Conservation (phyloP, 1,140 invertebrate genomes). For the Musca vetustissima region DNA sequence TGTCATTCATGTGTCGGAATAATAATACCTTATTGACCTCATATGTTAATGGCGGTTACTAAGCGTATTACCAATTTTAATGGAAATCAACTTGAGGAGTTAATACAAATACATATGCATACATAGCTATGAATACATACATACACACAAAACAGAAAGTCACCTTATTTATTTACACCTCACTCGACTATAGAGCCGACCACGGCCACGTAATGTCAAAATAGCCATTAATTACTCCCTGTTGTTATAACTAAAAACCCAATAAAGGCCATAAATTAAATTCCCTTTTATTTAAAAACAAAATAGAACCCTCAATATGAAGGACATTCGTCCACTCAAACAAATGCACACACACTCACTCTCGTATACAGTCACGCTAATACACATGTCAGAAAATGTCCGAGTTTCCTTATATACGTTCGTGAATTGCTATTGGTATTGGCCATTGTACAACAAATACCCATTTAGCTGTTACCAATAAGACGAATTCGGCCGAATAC, state of each 20-base stretch:
- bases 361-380: no score
- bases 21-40: conserved; percentile 21
- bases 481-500: background rate
- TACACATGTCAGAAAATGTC: no score
- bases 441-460: no score
- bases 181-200: no score
- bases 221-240: conserved; percentile 22
- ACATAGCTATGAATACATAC: background rate
- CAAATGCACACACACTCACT: no score
- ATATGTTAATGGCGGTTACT: conserved; percentile 11
- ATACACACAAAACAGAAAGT: background rate
- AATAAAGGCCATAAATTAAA: conserved; percentile 22
- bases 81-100: conserved; percentile 4
- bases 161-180: no score
- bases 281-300: background rate
- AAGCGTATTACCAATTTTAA: background rate
- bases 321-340: no score
- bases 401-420: no score
- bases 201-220: no score
- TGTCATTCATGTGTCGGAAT: background rate
- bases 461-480: no score
- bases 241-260: conserved; percentile 20
- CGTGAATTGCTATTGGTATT: no score
- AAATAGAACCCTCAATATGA: no score
- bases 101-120: background rate